Base-by-base conservation (phyloP, 2,113 vertebrate genomes). In the Ia io region DNA sequence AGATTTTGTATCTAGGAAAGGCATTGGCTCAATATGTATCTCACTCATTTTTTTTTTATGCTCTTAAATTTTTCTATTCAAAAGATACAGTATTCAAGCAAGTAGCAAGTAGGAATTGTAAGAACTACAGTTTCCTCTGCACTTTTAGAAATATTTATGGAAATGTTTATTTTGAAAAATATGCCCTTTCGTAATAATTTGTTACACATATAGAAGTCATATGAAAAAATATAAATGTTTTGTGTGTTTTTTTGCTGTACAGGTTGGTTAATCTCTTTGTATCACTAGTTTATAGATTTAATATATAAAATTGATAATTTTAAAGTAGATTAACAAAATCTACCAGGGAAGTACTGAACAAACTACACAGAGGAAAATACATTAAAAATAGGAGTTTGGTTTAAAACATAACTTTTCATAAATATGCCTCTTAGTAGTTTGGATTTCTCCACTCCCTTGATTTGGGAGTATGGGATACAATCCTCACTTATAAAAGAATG, bases 261-360 rank as follows among this genome's bases (percentile, higher is more conserved):
- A 18, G 51, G 61, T 71, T 93, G 8, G 59, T 59, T 17, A 69
- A 32, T 84, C 8, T 86, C 1, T 93, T 80, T 18, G 6, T 67
- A 32, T 90, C 56, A 79, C 67, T 73, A 71, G 28, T 86, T 93
- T 74, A 83, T 47, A 37, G 22, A n/a, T 77, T 86, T 74, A 90
- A 74, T 20, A 84, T 78, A n/a, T 51, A 90, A 84, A 77, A 89
- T 37, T 63, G 18, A 84, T 88, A 77, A 90, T 85, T 86, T 91
- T 84, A 25, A 93, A 4, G 6, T 85, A 86, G 9, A 63, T 93
- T 92, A 42, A 56, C 9, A 90, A 95, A 82, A 91, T 85, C 25
- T 88, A 53, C 35, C 12, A 88, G 88, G 49, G 17, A 82, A 8
- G 78, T 44, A n/a, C 2, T 35, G 28, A 40, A 49, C 4, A 56